Evolutionary conservation across 2,888 invertebrate species (phyloP), one percentile per base, ranked within the genome.

Genomic region (Apotomis betuletana): DNA sequence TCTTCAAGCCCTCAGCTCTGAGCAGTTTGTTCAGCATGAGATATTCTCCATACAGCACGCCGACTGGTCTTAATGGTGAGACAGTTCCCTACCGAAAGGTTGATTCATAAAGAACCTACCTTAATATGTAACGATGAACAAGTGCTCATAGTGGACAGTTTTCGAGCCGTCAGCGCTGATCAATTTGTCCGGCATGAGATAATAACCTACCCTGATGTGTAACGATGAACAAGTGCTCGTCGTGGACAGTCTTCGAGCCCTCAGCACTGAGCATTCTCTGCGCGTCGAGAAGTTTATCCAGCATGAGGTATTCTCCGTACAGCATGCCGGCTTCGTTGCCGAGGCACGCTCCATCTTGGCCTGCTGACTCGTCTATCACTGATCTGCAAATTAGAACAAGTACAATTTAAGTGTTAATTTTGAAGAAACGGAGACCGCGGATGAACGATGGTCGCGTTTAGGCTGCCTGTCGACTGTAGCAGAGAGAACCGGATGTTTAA

Each of bases 71-170:
- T 41, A 5, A 6, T 6, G 0, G 5, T 41, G 41, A 41, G 6
- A 41, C 41, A 6, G 41, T 4, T 41, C 5, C 27, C 27, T 27
- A 27, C 27, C 27, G 27, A 1, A 27, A 1, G 27, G 27, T 27
- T 27, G 27, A 27, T 27, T 27, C 27, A 9, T n/a, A n/a, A n/a
- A n/a, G n/a, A n/a, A n/a, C 64, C 74, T 78, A 98, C 99, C 98
- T 96, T 99, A 99, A 93, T 99, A 99, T 10, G 98, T 99, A 67
- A 99, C 94, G 74, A 99, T 99, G 87, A 99, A 99, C 6, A 99
- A 94, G 91, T 99, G 99, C 83, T 99, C 99, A 87, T 99, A 99
- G 79, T 99, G 99, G 0, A 99, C 98, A 0, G 96, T 95, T 70
- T 95, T 94, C 38, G 95, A 94, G 69, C 96, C 95, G 84, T 96